Evolutionary conservation across 2,113 vertebrate species (phyloP), one percentile per base, ranked within the genome.

Genomic region (Dunckerocampus dactyliophorus): DNA sequence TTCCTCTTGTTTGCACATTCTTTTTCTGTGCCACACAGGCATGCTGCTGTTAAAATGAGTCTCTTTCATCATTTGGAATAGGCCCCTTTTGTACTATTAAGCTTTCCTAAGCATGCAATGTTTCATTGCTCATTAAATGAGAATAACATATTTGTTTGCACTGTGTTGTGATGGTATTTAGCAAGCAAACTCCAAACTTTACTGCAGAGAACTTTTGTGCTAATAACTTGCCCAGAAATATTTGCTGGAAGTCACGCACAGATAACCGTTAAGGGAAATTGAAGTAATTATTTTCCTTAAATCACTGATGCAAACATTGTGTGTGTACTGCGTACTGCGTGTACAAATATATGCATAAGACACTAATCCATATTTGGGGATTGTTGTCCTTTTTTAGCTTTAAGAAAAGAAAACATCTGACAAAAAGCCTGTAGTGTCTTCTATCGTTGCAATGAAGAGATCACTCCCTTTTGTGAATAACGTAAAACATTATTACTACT

Each of bases 1-100:
- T 54, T 54, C 17, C 6, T 28, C 13, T 53, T 34, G 8, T 47
- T 34, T 34, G 31, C 24, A 43, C 31, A 43, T 42, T 59, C 8
- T 21, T 57, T 42, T 43, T 24, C 1, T 34, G 31, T 73, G 43
- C 31, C 28, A 70, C 69, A 49, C 65, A 80, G 79, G 73, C 65
- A 58, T 74, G 68, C 76, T 43, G 45, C 68, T 69, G 72, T 77
- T 43, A 65, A 74, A 72, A 82, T 81, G 61, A 66, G 75, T 70
- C 60, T 64, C 73, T 83, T 81, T 85, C 62, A 81, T 87, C 71
- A 71, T 72, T 57, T 22, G 62, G 67, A 83, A 84, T 71, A 54
- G 64, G 59, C 72, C 71, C 66, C 76, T 66, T 80, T 83, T 69
- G 64, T 62, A 69, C 57, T 55, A 61, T 76, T 81, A 82, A 65